A percentile compares a stretch with the other conserved stretches of the same genome.
Evolutionary conservation across 1,140 invertebrate genomes (phyloP).

Genomic region (Leptoteleia sp.): DNA sequence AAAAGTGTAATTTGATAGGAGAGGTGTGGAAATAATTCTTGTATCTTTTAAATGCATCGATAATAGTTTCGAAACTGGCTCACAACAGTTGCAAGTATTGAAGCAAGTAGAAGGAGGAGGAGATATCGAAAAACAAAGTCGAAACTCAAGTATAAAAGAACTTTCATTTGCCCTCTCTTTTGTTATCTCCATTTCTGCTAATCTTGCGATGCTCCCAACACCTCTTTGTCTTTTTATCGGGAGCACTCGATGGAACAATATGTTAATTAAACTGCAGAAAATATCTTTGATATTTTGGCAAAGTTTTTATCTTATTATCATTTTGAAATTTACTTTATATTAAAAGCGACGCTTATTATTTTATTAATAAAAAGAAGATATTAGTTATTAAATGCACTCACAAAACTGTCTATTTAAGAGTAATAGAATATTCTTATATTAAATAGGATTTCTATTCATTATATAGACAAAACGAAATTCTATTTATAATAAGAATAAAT

Average conservation of each 20-base stretch:
- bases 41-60: conserved; percentile 22
- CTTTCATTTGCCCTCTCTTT: conserved; percentile 19
- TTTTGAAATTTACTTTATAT: too few species aligned
- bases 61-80: conserved; percentile 26
- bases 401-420: too few species aligned
- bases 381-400: too few species aligned
- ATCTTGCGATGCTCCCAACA: background rate
- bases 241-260: conserved; percentile 34
- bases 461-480: too few species aligned
- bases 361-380: too few species aligned
- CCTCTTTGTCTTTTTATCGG: background rate
- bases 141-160: conserved; percentile 32
- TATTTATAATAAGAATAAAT: too few species aligned
- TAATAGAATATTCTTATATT: too few species aligned
- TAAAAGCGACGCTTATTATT: too few species aligned
- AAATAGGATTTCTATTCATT: too few species aligned
- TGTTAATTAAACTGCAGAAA: conserved; percentile 32
- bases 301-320: too few species aligned
- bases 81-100: conserved; percentile 12
- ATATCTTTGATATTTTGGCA: too few species aligned
- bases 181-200: conserved; percentile 21
- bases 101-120: conserved; percentile 1
- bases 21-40: conserved; percentile 24
- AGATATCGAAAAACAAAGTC: conserved; percentile 29
- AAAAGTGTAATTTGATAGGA: background rate